These are phyloP conservation scores for Micoletzkya japonica DNA, from an alignment of 2,888 invertebrate species.

Conservation along the genomic window DNA sequence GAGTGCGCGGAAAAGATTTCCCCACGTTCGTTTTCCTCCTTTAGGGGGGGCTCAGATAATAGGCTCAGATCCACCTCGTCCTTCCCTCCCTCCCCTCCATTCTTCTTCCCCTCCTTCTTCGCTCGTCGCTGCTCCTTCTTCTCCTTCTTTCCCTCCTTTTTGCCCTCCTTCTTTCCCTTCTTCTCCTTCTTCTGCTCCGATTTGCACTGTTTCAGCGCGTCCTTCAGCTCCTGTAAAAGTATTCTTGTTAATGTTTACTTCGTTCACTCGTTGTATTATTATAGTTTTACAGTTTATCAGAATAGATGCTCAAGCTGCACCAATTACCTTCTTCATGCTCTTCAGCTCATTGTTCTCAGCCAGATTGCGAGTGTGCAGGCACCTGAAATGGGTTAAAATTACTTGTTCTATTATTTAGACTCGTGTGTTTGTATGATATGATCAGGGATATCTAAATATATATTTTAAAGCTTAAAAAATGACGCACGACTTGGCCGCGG, in stretches of 20 bases:
- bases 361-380: constrained; percentile 9
- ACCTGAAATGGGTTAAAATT: background rate
- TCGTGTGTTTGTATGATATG: background rate
- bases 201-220: constrained; percentile 21
- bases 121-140: too few species aligned
- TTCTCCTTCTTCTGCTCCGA: constrained; percentile 8
- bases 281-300: too few species aligned
- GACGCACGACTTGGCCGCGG: constrained; percentile 3
- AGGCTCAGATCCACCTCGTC: too few species aligned
- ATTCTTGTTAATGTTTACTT: background rate
- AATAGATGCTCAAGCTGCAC: too few species aligned
- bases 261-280: background rate
- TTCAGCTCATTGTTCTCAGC: constrained; percentile 25
- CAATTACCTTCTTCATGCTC: constrained; percentile 21
- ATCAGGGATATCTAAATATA: background rate
- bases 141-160: constrained; percentile 13
- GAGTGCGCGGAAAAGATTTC: too few species aligned
- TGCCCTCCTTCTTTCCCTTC: constrained; percentile 8
- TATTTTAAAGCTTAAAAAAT: background rate
- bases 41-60: too few species aligned
- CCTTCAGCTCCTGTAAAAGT: constrained; percentile 19
- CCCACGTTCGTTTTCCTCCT: too few species aligned
- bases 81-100: background rate
- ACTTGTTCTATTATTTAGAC: background rate
- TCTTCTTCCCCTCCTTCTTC: constrained; percentile 6